phyloP scores from a whole-genome alignment of 2,113 vertebrate species.

The Mixornis gularis region DNA sequence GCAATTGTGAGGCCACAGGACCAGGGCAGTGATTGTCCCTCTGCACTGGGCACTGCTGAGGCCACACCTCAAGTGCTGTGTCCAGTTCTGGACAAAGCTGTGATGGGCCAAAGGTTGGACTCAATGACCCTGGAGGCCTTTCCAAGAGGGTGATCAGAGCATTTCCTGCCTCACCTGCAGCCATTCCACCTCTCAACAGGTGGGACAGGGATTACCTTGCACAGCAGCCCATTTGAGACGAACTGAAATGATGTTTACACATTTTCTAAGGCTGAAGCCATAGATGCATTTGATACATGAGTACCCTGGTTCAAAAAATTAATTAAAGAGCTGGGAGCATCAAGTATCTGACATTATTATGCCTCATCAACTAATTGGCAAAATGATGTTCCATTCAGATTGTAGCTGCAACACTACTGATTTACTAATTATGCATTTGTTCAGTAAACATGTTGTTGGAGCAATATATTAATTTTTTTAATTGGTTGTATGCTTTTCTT shows the following conservation, averaged over 20 bases:
- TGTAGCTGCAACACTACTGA: constrained; percentile 64
- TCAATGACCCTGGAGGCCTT: not conserved
- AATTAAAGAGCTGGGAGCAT: constrained; percentile 69
- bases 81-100: not conserved
- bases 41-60: not conserved
- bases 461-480: constrained; percentile 61
- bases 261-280: constrained; percentile 43
- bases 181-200: not conserved
- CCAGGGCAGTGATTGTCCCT: not conserved
- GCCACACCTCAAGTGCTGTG: not conserved
- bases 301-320: constrained; percentile 65
- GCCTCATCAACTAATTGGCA: constrained; percentile 75
- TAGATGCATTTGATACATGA: constrained; percentile 51
- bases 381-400: constrained; percentile 68
- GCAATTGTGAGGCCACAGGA: not conserved
- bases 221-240: not conserved
- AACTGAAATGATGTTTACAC: constrained; percentile 41
- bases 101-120: not conserved
- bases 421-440: constrained; percentile 71
- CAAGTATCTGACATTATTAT: constrained; percentile 73
- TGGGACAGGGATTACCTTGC: not conserved
- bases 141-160: not conserved
- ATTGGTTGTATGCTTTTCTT: constrained; percentile 27
- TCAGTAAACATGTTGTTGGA: constrained; percentile 66
- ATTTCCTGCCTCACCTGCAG: not conserved